Evolutionary conservation across 2,113 vertebrate genomes (phyloP), one percentile per base, ranked within the genome.

Genomic region (Clarias batrachus): DNA sequence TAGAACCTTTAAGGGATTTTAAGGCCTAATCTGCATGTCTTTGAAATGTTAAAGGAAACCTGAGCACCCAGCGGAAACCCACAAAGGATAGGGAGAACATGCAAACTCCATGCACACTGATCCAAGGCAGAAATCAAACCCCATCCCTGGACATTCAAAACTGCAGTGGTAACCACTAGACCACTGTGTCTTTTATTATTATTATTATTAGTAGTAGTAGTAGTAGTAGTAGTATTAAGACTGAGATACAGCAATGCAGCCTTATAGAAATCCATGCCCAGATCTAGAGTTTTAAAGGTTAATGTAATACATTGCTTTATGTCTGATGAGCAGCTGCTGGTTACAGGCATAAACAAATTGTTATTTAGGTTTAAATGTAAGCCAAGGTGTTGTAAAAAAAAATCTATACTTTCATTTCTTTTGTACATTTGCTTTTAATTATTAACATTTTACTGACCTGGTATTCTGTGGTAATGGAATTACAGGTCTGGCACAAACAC

Each of bases 331-430:
- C 33, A 68, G 17, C 59, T 54, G 48, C 80, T 41, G 41, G 41
- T 41, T 41, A 41, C 41, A 41, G 41, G 41, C 52, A 78, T 6
- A 56, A 83, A 83, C 76, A n/a, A 17, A 86, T 86, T 79, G 52
- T 62, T 54, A 86, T 78, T 86, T 86, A 83, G 27, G 81, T 21
- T 84, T 48, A 86, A 86, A 62, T 84, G 23, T 86, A 86, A 41
- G 54, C 80, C 74, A 2, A n/a, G 4, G 8, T 56, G 16, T 57
- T 79, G 30, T 33, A 54, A 54, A 60, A 54, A 54, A 60, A 84
- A 86, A 86, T 89, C 81, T 76, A 86, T 86, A 66, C 54, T 19
- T 41, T 9, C 12, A 48, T 27, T 41, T 27, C 33, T 30, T 54
- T 16, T 79, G 41, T 78, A 21, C 70, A 4, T 78, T 71, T 56